Conservation (phyloP, 2,797 vertebrate species). For the Dicrostonyx torquatus region DNA sequence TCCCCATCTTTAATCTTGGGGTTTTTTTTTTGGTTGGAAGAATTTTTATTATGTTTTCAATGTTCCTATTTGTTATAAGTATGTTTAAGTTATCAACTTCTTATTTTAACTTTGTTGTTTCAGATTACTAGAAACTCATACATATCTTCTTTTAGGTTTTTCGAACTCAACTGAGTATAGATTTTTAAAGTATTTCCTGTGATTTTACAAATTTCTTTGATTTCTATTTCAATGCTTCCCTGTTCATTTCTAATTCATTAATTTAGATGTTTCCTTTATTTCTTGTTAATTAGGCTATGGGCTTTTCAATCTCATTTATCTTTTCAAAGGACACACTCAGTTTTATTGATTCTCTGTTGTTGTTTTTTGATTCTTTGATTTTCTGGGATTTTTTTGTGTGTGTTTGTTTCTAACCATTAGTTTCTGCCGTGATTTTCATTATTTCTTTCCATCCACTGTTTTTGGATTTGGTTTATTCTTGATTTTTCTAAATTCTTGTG, state of each 20-base stretch:
- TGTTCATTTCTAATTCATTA: background rate
- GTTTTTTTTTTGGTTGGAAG: background rate
- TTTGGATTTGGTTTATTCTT: background rate
- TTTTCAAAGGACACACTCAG: background rate
- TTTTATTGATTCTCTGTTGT: background rate
- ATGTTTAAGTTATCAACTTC: background rate
- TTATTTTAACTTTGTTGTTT: background rate
- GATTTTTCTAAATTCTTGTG: background rate
- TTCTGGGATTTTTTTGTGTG: background rate
- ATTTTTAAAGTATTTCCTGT: background rate
- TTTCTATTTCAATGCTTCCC: background rate
- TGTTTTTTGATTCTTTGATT: no score
- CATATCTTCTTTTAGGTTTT: background rate
- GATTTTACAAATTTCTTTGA: background rate
- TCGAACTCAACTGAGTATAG: background rate
- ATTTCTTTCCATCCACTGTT: background rate
- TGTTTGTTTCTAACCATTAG: background rate
- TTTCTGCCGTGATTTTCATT: background rate
- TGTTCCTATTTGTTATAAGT: background rate
- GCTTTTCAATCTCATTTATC: background rate
- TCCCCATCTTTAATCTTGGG: background rate
- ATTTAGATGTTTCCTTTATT: no score
- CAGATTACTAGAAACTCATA: background rate
- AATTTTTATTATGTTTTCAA: background rate
- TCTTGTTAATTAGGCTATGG: background rate